Evolutionary conservation across 1,140 invertebrate species (phyloP).

Genomic region (Oncopeltus fasciatus): DNA sequence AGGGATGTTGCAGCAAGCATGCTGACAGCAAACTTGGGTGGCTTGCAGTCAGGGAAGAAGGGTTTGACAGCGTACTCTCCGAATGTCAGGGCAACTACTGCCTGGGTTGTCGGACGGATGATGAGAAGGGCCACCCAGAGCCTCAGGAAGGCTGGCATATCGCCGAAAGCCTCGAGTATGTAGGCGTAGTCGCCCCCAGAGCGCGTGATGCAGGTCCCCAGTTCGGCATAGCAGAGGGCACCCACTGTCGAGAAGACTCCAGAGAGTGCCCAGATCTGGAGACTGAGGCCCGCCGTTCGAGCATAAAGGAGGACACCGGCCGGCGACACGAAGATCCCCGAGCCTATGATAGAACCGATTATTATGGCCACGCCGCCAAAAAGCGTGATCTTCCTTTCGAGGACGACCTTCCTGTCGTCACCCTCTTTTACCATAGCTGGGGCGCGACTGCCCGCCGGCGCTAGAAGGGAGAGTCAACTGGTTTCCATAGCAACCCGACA

Average conservation of each 20-base stretch:
- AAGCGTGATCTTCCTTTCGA: conserved; percentile 69
- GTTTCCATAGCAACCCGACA: background rate
- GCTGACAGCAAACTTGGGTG: conserved; percentile 47
- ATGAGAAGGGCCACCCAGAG: conserved; percentile 78
- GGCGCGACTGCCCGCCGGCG: background rate
- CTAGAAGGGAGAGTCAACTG: background rate
- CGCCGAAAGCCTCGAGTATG: conserved; percentile 72
- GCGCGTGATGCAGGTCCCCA: conserved; percentile 52
- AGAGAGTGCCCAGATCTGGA: conserved; percentile 57
- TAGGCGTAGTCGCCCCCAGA: conserved; percentile 83
- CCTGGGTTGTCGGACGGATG: conserved; percentile 62
- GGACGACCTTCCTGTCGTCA: conserved; percentile 38
- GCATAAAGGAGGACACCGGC: conserved; percentile 42
- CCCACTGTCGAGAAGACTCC: conserved; percentile 61
- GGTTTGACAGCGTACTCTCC: conserved; percentile 68
- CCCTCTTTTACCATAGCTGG: conserved; percentile 8
- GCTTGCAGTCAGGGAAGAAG: conserved; percentile 58
- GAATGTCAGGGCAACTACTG: conserved; percentile 70
- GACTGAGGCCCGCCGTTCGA: conserved; percentile 46
- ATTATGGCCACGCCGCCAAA: conserved; percentile 77
- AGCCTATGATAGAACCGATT: conserved; percentile 61
- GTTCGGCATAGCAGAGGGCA: conserved; percentile 70
- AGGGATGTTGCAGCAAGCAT: conserved; percentile 58
- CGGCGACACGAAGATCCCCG: conserved; percentile 17
- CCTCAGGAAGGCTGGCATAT: conserved; percentile 72